Conservation (phyloP, 2,888 invertebrate species). For the Mylabris sibirica region DNA sequence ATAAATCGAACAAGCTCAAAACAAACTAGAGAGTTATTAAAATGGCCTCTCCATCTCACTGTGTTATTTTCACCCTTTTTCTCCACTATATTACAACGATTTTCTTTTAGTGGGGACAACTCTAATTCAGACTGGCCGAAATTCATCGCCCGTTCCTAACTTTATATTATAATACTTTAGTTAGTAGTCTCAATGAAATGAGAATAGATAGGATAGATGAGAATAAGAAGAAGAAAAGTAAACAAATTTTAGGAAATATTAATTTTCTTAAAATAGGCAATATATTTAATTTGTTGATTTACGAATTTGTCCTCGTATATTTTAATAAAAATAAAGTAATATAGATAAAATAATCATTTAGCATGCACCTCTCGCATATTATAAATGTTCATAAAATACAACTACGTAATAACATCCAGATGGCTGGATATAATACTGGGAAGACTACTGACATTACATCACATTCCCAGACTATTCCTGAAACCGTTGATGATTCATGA, state of each 20-base stretch:
- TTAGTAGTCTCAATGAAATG: background rate
- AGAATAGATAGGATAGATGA: background rate
- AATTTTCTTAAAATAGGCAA: background rate
- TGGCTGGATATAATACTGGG: slow-evolving; percentile 49
- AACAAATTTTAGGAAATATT: background rate
- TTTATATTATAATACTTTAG: background rate
- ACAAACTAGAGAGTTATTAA: background rate
- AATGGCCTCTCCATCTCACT: background rate
- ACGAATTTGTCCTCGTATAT: no score
- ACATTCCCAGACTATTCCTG: slow-evolving; percentile 52
- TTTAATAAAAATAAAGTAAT: background rate
- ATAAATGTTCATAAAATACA: slow-evolving; percentile 33
- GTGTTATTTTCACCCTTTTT: background rate
- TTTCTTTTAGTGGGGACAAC: background rate
- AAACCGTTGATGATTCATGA: slow-evolving; percentile 48
- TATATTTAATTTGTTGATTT: background rate
- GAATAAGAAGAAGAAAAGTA: background rate
- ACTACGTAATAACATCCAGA: slow-evolving; percentile 52
- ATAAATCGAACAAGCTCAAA: background rate
- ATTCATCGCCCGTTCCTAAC: background rate
- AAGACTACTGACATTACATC: slow-evolving; percentile 51
- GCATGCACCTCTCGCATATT: slow-evolving; percentile 58
- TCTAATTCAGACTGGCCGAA: background rate
- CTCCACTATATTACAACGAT: background rate
- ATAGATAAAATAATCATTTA: slow-evolving; percentile 42